Evolutionary conservation across 2,888 invertebrate genomes (phyloP), one percentile per base, ranked within the genome.

Genomic region (Didymodactylos carnosus): DNA sequence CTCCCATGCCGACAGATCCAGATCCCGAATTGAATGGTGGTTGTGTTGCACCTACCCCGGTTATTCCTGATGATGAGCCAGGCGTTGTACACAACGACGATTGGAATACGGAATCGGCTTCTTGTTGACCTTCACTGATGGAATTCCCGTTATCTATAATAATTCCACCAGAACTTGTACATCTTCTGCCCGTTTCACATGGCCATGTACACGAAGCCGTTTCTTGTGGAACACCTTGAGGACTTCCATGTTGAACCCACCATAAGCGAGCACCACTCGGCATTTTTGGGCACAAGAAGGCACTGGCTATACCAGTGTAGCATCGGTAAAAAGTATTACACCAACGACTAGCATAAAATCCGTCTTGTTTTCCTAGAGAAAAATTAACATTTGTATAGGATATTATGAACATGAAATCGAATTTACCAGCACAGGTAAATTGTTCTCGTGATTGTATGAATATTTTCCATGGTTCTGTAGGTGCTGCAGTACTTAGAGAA

Each of bases 291-390:
- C 75, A 75, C 29, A 75, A 40, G 69, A 72, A 75, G 25, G 72
- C 72, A 35, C 46, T 75, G 16, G 69, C 43, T 11, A 23, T 49
- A n/a, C 75, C 75, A 11, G 49, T 43, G 51, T 41, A 75, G 51
- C 75, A 75, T 69, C 75, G 39, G 41, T 75, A 75, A 39, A 75
- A 75, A 11, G 72, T 72, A 69, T 75, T 75, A 27, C 75, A 75
- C 75, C 75, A 75, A 13, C 75, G 62, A 27, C 75, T 75, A 6
- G 72, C 75, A 41, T 75, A 75, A 14, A 75, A 75, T 4, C 75
- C 75, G 25, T 75, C 70, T 71, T 49, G 39, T 16, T 71, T 51
- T 25, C 70, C 70, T 70, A 16, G 3, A 25, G 25, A 19, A 40
- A 25, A 70, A 39, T 23, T 29, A 35, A 19, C n/a, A n/a, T n/a